phyloP scores from a whole-genome alignment of 2,888 invertebrate species.

The Epinotia nisella region DNA sequence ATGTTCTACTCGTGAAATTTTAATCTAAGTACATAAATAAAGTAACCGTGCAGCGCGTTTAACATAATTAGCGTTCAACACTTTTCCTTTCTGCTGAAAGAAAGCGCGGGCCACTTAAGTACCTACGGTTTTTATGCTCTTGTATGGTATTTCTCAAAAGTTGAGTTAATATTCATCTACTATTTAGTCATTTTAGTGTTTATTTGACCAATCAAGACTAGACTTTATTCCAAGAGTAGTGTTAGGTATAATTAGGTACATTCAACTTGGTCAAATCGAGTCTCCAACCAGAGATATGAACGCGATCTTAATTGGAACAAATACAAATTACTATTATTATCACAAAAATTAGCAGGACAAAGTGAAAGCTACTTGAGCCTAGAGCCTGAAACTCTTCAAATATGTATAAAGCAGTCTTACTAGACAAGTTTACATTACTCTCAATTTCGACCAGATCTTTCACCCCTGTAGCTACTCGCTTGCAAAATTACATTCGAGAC shows the following conservation, averaged over 20 bases:
- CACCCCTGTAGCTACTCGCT: neutral
- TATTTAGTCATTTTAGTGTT: neutral
- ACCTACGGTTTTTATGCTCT: no score
- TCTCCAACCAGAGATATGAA: neutral
- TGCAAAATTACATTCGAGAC: conserved; percentile 29
- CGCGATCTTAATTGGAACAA: neutral
- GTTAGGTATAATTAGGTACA: neutral
- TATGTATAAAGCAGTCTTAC: conserved; percentile 6
- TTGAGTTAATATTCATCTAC: no score
- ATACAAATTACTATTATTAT: no score
- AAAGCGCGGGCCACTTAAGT: neutral
- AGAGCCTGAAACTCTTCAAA: conserved; percentile 1
- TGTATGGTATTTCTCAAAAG: no score
- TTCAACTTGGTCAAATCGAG: neutral
- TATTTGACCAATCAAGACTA: neutral
- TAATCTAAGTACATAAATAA: neutral
- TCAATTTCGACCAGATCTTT: neutral
- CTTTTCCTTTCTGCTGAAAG: neutral
- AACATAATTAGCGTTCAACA: conserved; percentile 15
- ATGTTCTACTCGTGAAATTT: neutral
- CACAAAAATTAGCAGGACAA: neutral
- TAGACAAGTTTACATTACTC: conserved; percentile 1
- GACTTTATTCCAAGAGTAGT: no score
- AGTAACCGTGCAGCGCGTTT: conserved; percentile 6
- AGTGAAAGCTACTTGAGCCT: neutral